phyloP scores from a whole-genome alignment of 2,113 vertebrate species.

The Heteronetta atricapilla region DNA sequence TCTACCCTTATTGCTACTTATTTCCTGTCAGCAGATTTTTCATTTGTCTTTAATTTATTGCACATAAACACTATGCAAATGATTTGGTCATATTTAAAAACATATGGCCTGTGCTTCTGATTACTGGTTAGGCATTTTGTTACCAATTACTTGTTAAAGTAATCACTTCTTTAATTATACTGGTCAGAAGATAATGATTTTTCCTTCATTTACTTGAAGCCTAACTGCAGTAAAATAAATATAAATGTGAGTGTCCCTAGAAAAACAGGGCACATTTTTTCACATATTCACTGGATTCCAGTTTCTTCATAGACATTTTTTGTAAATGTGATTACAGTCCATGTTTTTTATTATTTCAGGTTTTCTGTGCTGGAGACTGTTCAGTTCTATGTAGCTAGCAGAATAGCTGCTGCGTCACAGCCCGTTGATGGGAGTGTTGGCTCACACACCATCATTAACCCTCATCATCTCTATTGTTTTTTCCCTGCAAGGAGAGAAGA shows the following conservation, averaged over 20 bases:
- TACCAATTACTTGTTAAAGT: slow-evolving; percentile 76
- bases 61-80: slow-evolving; percentile 84
- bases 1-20: slow-evolving; percentile 84
- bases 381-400: not conserved
- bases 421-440: not conserved
- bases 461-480: not conserved
- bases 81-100: slow-evolving; percentile 80
- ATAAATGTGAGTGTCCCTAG: not conserved
- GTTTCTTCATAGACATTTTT: slow-evolving; percentile 9
- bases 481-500: not conserved
- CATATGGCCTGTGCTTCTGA: slow-evolving; percentile 77
- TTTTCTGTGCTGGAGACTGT: not conserved
- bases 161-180: slow-evolving; percentile 77
- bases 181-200: slow-evolving; percentile 71
- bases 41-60: slow-evolving; percentile 82
- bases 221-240: slow-evolving; percentile 36
- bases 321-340: not conserved
- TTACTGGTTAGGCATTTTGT: slow-evolving; percentile 72
- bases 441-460: not conserved
- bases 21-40: slow-evolving; percentile 86
- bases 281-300: not conserved
- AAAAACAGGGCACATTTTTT: not conserved
- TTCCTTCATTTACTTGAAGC: slow-evolving; percentile 54
- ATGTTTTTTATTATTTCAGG: not conserved
- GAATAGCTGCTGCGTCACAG: not conserved